A percentile compares a stretch with the other conserved stretches of the same genome.
phyloP scores from a whole-genome alignment of 2,797 vertebrate species.

The Melanotaenia maccullochi region DNA sequence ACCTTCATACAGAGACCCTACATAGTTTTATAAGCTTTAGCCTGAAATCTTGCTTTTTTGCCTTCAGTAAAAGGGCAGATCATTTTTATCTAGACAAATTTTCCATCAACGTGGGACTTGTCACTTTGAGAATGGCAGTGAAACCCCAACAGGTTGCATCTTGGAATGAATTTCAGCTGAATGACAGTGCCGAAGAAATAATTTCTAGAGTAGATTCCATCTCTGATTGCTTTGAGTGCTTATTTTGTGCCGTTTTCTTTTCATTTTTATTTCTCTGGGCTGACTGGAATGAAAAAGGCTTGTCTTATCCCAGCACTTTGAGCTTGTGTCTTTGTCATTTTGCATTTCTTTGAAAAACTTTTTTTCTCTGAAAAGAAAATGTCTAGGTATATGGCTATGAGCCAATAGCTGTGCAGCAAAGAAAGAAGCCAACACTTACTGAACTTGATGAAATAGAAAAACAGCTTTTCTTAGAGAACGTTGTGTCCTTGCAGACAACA shows the following conservation, averaged over 20 bases:
- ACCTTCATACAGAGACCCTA: background rate
- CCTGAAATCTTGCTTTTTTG: background rate
- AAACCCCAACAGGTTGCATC: background rate
- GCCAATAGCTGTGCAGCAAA: conserved; percentile 21
- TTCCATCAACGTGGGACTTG: background rate
- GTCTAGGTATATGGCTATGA: conserved; percentile 11
- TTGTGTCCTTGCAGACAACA: conserved; percentile 55
- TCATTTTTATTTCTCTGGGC: background rate
- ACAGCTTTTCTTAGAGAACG: conserved; percentile 34
- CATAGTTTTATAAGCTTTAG: background rate
- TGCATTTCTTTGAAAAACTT: conserved; percentile 33
- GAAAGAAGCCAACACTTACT: conserved; percentile 19
- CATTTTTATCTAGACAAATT: background rate
- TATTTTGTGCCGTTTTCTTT: conserved; percentile 9
- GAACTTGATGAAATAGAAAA: conserved; percentile 28
- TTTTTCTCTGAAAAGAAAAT: conserved; percentile 32
- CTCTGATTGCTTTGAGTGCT: conserved; percentile 24
- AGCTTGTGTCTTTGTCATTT: conserved; percentile 32
- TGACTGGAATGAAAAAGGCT: conserved; percentile 13
- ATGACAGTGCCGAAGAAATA: background rate
- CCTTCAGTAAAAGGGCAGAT: background rate
- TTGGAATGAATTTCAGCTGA: background rate
- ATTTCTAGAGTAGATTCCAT: conserved; percentile 4
- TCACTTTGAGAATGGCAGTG: conserved; percentile 4
- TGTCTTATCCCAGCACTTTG: conserved; percentile 31